These are phyloP conservation scores for Gobio occitaniae DNA, from an alignment of 2,797 vertebrate species.

Conservation along the genomic window DNA sequence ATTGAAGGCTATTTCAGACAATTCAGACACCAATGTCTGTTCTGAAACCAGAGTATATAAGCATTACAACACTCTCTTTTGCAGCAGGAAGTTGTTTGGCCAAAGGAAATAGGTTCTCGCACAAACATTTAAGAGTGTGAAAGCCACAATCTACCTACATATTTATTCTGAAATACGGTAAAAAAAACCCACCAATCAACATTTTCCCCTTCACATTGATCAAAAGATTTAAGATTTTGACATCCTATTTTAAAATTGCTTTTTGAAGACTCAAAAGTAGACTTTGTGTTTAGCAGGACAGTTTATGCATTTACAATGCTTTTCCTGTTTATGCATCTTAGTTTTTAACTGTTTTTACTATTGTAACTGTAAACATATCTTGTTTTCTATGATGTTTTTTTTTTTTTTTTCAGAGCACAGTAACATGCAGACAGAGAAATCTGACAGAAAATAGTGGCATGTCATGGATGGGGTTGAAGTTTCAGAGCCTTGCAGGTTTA, in stretches of 20 bases:
- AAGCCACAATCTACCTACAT: background rate
- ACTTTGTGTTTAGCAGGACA: background rate
- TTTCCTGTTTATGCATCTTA: background rate
- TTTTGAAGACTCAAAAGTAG: background rate
- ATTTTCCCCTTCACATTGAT: background rate
- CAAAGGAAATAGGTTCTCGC: background rate
- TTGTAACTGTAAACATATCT: background rate
- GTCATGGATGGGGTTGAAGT: background rate
- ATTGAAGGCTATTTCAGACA: background rate
- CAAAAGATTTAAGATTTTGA: background rate
- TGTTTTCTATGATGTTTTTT: background rate
- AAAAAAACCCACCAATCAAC: background rate
- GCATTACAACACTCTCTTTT: background rate
- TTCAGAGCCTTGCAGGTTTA: background rate
- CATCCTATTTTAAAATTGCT: background rate
- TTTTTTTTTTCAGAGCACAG: background rate
- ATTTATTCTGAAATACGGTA: background rate
- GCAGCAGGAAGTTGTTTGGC: conserved; percentile 13
- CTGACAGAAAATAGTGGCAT: background rate
- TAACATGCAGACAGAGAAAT: background rate
- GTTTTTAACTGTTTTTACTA: background rate
- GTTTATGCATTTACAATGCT: background rate
- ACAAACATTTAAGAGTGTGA: background rate
- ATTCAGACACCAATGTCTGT: background rate
- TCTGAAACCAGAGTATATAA: background rate